phyloP scores from a whole-genome alignment of 2,113 vertebrate species.

The Silurus glanis region DNA sequence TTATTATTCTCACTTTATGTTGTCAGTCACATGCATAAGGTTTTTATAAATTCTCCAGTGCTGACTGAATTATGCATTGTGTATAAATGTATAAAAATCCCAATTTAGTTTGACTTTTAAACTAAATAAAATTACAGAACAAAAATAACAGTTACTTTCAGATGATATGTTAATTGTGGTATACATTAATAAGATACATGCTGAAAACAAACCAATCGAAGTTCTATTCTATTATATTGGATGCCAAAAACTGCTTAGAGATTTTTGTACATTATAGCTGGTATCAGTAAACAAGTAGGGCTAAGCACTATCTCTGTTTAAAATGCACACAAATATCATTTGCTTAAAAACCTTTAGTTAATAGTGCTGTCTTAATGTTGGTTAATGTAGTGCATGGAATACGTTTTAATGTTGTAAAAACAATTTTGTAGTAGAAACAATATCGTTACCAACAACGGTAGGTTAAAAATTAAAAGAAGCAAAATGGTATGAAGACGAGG shows the following conservation, averaged over 20 bases:
- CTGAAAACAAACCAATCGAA: background rate
- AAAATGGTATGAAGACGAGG: background rate
- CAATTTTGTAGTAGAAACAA: background rate
- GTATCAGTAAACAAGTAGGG: background rate
- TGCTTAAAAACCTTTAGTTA: background rate
- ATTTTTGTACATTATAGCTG: background rate
- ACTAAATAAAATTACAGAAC: background rate
- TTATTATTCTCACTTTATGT: too few species aligned
- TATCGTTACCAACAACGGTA: background rate
- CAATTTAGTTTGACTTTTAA: background rate
- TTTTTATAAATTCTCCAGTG: background rate
- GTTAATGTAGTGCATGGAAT: background rate
- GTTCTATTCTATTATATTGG: background rate
- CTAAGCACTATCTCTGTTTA: background rate
- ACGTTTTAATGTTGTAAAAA: background rate
- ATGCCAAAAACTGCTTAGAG: background rate
- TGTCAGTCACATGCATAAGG: background rate
- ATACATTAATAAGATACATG: background rate
- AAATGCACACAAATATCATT: background rate
- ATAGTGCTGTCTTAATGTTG: background rate
- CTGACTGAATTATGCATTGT: background rate
- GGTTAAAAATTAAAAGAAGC: background rate
- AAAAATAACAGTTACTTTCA: background rate
- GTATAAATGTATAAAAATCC: background rate
- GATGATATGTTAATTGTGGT: background rate